Percentiles rank a stretch among this genome's conserved stretches.
These are phyloP conservation scores for Listrodromus nycthemerus DNA, from an alignment of 2,888 invertebrate species.

Conservation along the genomic window DNA sequence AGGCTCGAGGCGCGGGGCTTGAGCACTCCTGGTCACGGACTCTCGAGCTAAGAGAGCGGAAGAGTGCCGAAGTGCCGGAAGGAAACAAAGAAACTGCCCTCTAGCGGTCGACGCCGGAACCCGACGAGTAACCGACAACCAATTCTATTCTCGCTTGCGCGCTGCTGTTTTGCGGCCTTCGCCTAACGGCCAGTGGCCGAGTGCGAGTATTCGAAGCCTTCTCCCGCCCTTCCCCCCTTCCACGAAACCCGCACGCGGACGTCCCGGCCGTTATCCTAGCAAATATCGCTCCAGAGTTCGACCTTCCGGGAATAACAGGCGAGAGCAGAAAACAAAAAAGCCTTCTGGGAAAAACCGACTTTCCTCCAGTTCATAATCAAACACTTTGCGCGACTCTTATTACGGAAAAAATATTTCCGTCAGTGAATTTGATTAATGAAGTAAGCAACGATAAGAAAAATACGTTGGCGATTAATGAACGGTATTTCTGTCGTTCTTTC, in stretches of 20 bases:
- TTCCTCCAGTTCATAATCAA: background rate
- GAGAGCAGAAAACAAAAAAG: background rate
- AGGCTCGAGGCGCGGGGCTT: slow-evolving; percentile 39
- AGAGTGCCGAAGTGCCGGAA: slow-evolving; percentile 5
- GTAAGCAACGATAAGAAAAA: too few species aligned
- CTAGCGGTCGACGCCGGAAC: background rate
- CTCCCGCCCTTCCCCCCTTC: background rate
- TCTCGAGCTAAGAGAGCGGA: slow-evolving; percentile 7
- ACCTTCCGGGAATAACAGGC: background rate
- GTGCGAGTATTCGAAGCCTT: background rate
- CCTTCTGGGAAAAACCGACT: slow-evolving; percentile 3
- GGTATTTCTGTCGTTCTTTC: too few species aligned
- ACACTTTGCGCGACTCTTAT: background rate
- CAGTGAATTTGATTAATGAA: background rate
- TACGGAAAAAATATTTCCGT: background rate
- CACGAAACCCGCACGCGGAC: background rate
- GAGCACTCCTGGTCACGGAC: slow-evolving; percentile 27
- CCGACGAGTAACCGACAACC: background rate
- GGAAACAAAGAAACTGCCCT: background rate
- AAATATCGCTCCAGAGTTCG: background rate
- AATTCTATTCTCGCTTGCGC: background rate
- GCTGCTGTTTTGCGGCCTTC: background rate
- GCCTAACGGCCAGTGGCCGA: background rate
- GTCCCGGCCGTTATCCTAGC: background rate
- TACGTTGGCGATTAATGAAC: too few species aligned